Percentiles rank a stretch among this genome's conserved stretches.
These are phyloP conservation scores for Aurelia sp. DNA, from an alignment of 30 jellyfish, hydroid and myxozoan species.

Conservation along the genomic window DNA sequence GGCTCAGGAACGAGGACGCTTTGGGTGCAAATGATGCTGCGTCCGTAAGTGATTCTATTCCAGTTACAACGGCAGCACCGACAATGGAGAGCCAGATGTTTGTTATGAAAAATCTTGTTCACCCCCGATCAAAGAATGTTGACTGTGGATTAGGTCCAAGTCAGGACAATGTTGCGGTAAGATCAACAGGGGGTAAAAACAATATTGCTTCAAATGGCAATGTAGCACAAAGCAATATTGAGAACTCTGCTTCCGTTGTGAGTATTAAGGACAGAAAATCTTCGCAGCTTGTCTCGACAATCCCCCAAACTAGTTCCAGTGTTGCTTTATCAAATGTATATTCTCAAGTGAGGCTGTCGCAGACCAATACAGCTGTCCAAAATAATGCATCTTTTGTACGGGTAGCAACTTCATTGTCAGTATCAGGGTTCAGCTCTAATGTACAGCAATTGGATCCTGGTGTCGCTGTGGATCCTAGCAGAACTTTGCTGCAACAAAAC, in stretches of 20 bases:
- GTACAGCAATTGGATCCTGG: background rate
- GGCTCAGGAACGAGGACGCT: too few relatives aligned
- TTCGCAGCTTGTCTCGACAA: too few relatives aligned
- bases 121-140: conserved; percentile 28
- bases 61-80: conserved; percentile 30
- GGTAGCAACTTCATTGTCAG: background rate
- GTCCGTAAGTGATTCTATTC: too few relatives aligned
- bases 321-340: too few relatives aligned
- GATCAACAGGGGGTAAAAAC: background rate
- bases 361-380: background rate
- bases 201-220: background rate
- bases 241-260: background rate
- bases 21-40: too few relatives aligned
- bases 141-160: background rate
- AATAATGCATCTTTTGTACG: conserved; percentile 13
- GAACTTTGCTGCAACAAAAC: background rate
- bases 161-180: background rate
- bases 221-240: background rate
- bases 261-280: background rate
- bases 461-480: background rate
- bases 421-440: background rate
- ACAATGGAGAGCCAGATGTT: conserved; percentile 73
- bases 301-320: too few relatives aligned
- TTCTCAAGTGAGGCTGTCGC: background rate
- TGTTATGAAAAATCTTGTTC: conserved; percentile 63